Percentiles rank a stretch among this genome's conserved stretches.
These are phyloP conservation scores for Pasiphila rectangulata DNA, from an alignment of 2,888 invertebrate species.

Conservation along the genomic window DNA sequence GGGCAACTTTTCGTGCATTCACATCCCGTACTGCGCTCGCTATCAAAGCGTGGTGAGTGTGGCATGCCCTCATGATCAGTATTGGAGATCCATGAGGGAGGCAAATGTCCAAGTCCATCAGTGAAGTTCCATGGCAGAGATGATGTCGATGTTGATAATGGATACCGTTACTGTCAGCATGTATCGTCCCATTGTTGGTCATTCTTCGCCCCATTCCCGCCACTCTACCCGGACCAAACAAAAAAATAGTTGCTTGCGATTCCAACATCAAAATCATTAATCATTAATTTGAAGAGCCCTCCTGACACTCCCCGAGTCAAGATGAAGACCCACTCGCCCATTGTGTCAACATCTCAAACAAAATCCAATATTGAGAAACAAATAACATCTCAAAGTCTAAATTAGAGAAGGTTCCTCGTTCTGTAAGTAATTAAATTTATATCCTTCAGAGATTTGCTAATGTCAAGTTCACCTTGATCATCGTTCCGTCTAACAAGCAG, in stretches of 20 bases:
- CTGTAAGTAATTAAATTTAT: slow-evolving; percentile 34
- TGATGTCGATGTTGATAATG: too few species aligned
- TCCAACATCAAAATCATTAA: background rate
- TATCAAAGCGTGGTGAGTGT: too few species aligned
- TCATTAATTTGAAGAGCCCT: background rate
- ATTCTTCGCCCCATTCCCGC: too few species aligned
- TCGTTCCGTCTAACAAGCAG: slow-evolving; percentile 29
- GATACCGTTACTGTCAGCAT: too few species aligned
- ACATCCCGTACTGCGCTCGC: too few species aligned
- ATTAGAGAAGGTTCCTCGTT: slow-evolving; percentile 21
- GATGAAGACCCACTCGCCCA: background rate
- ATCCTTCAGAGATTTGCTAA: slow-evolving; percentile 34
- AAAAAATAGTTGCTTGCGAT: background rate
- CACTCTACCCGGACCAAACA: background rate
- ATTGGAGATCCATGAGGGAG: too few species aligned
- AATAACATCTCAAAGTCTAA: slow-evolving; percentile 21
- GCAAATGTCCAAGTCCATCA: too few species aligned
- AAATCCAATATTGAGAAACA: slow-evolving; percentile 12
- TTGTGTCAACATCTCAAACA: slow-evolving; percentile 8
- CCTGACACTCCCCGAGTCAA: background rate
- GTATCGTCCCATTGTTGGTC: too few species aligned
- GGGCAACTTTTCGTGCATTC: too few species aligned
- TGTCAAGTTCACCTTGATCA: slow-evolving; percentile 44
- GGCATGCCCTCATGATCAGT: too few species aligned
- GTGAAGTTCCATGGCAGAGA: too few species aligned